phyloP scores from a whole-genome alignment of 2,797 vertebrate species.

The Rhinoraja longicauda region DNA sequence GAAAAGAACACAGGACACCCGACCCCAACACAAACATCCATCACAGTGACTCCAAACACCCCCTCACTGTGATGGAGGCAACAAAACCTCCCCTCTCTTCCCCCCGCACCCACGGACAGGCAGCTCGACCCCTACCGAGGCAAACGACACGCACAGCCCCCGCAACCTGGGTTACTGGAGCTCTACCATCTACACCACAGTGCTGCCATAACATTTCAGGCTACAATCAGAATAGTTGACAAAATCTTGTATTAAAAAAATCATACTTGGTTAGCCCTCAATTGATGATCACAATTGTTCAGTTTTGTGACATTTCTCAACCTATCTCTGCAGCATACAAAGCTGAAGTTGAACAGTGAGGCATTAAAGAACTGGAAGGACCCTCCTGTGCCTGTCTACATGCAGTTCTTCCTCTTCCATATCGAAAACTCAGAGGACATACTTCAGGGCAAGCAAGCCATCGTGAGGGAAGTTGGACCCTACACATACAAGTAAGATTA shows the following conservation, averaged over 20 bases:
- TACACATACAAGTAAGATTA: constrained; percentile 64
- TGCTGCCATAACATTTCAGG: neutral
- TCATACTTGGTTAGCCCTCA: neutral
- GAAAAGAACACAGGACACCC: too few relatives aligned
- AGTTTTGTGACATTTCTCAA: neutral
- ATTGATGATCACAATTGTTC: neutral
- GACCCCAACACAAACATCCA: too few relatives aligned
- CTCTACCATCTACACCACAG: too few relatives aligned
- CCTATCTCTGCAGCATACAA: constrained; percentile 57
- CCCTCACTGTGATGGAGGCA: too few relatives aligned
- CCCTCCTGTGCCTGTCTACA: constrained; percentile 65
- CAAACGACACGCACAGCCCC: too few relatives aligned
- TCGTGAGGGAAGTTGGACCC: constrained; percentile 58
- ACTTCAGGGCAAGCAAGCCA: constrained; percentile 52
- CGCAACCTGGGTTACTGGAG: too few relatives aligned
- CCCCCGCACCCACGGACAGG: too few relatives aligned
- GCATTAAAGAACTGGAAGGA: constrained; percentile 65
- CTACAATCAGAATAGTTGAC: neutral
- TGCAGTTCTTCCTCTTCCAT: constrained; percentile 70
- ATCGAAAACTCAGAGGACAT: constrained; percentile 57
- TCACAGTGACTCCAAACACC: too few relatives aligned
- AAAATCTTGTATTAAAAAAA: neutral
- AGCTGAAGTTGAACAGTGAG: constrained; percentile 63
- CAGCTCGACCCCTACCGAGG: too few relatives aligned
- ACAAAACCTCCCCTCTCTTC: too few relatives aligned